phyloP scores from a whole-genome alignment of 92 coral and sea anemone species.

The Actinernus sp. region DNA sequence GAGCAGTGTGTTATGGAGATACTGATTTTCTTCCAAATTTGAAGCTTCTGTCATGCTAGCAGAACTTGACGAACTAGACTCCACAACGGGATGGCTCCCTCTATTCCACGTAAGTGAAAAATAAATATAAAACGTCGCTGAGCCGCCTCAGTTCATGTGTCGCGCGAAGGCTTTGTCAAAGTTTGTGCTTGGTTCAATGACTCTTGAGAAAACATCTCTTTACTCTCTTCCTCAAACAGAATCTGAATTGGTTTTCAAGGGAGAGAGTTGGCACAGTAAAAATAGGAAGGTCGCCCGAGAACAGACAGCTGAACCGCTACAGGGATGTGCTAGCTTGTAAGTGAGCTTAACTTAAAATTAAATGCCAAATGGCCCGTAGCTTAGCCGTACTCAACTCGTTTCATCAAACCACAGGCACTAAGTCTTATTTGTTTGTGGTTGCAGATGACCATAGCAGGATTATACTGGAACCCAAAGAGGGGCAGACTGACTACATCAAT shows the following conservation, averaged over 20 bases:
- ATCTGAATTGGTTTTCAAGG: slow-evolving; percentile 78
- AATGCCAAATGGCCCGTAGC: not conserved
- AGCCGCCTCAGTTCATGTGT: too few species aligned
- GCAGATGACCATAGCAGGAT: slow-evolving; percentile 98
- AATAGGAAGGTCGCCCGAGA: slow-evolving; percentile 85
- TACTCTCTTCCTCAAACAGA: too few species aligned
- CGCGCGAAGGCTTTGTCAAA: not conserved
- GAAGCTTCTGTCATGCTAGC: slow-evolving; percentile 60
- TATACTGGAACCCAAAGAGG: slow-evolving; percentile 67
- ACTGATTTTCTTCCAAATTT: slow-evolving; percentile 7
- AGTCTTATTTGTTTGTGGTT: slow-evolving; percentile 9
- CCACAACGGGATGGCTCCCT: slow-evolving; percentile 47
- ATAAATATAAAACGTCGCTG: too few species aligned
- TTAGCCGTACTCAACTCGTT: not conserved
- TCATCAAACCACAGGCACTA: slow-evolving; percentile 5
- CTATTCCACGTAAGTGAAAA: slow-evolving; percentile 49
- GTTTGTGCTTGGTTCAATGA: too few species aligned
- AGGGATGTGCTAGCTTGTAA: slow-evolving; percentile 99
- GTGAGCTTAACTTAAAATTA: slow-evolving; percentile 24
- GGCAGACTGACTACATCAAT: slow-evolving; percentile 90
- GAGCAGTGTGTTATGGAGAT: too few species aligned
- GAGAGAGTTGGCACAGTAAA: slow-evolving; percentile 87
- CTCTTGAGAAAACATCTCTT: too few species aligned
- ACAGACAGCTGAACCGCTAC: slow-evolving; percentile 90
- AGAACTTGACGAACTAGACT: slow-evolving; percentile 89